Base-by-base conservation (phyloP, 2,797 vertebrate species). In the Poecilia velifera region DNA sequence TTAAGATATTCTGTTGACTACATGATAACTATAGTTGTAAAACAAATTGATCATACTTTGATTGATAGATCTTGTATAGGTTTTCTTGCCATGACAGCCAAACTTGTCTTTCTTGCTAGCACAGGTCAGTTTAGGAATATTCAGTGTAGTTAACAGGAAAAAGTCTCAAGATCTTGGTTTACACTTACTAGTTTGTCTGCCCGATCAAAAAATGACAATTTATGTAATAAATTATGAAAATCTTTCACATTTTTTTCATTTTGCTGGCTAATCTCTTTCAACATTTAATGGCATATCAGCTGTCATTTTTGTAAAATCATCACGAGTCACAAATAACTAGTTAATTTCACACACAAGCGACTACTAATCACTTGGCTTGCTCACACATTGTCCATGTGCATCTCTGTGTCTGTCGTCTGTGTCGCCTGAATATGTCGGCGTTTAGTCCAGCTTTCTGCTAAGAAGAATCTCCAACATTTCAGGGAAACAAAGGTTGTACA, bases 321-420 rank as follows among this genome's bases (percentile, higher is more conserved):
- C 78, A 87, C 72, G 82, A 77, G 43, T 77, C 77, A 89, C 90
- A 82, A 89, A 79, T 68, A 72, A 57, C 89, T 85, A 84, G 81
- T 82, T 76, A 78, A 87, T 93, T 90, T 91, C 81, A 87, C 84
- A 90, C 88, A 84, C 85, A 87, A 87, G 78, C 87, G 86, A 92
- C 83, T 82, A 87, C 82, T 84, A 81, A 92, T 89, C 84, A 85
- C 74, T 4, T 74, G 64, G 78, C 86, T 84, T 81, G 81, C 72
- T 78, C 83, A 78, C 75, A 84, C 70, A 59, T 31, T 70, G 57
- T 57, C 47, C 31, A 76, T 64, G 74, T 76, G 73, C 88, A 82
- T 80, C 39, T 51, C 22, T 85, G 76, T 72, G 76, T 80, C 79
- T 80, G 41, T 76, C 76, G 20, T 57, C 20, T 43, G 64, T 71